These are phyloP conservation scores for Clarias gariepinus DNA, from an alignment of 2,113 vertebrate species.

Conservation along the genomic window DNA sequence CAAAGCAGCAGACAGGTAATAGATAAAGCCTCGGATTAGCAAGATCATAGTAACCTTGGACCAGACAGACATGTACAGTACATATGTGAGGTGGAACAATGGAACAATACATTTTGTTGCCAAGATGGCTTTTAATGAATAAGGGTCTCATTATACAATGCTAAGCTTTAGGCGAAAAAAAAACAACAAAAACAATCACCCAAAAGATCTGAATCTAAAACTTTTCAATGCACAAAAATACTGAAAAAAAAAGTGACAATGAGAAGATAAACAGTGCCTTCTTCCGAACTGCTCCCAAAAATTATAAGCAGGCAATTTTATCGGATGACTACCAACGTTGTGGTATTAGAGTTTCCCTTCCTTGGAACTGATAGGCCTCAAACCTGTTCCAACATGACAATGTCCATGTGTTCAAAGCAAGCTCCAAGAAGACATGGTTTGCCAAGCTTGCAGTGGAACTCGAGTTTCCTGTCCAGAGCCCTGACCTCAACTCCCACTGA, in stretches of 20 bases:
- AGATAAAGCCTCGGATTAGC: conserved; percentile 41
- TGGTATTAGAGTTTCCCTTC: neutral
- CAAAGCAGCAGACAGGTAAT: conserved; percentile 35
- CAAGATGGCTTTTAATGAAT: too few species aligned
- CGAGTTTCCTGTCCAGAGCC: neutral
- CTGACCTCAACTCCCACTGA: too few species aligned
- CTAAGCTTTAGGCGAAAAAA: too few species aligned
- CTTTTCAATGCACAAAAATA: neutral
- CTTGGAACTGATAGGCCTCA: neutral
- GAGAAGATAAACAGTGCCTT: neutral
- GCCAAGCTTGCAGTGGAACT: neutral
- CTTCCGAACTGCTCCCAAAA: neutral
- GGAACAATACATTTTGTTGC: neutral
- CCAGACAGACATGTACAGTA: conserved; percentile 22
- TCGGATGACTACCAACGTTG: neutral
- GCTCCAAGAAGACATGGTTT: neutral
- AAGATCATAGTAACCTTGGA: conserved; percentile 43
- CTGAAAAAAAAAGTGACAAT: neutral
- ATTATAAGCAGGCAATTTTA: neutral
- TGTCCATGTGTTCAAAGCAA: neutral
- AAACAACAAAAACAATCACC: too few species aligned
- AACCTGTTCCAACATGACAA: neutral
- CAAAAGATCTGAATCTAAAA: neutral
- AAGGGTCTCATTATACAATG: too few species aligned
- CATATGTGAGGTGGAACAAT: neutral